Conservation (phyloP, 2,113 vertebrate species). For the Oxyruncus cristatus region DNA sequence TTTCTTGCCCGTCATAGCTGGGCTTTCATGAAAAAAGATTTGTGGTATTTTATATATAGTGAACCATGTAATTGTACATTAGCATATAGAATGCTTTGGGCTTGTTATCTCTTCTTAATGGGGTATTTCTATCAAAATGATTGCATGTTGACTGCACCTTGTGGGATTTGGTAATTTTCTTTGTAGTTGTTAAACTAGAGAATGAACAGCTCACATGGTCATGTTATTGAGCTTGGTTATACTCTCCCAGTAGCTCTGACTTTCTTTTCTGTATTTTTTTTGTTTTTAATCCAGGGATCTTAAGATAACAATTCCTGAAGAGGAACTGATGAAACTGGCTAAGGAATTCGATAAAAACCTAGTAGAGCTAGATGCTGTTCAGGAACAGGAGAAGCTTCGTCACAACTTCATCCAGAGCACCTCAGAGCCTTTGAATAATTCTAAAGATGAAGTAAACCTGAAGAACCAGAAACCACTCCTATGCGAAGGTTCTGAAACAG, state of each 20-base stretch:
- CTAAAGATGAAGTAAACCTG: neutral
- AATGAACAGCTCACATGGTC: neutral
- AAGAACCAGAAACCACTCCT: neutral
- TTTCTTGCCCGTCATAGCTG: neutral
- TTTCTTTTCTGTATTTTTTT: neutral
- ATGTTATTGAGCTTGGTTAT: neutral
- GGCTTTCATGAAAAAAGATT: neutral
- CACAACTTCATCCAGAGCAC: conserved; percentile 7
- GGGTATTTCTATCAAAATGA: neutral
- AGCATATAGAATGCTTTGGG: neutral
- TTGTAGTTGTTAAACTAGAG: neutral
- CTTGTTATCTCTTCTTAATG: neutral
- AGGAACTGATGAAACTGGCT: conserved; percentile 89
- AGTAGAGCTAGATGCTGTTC: conserved; percentile 79
- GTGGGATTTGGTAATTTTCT: neutral
- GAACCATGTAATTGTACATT: neutral
- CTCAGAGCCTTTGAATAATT: conserved; percentile 20
- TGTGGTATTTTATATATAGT: neutral
- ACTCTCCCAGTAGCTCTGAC: neutral
- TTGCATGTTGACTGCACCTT: neutral
- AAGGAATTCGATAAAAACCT: conserved; percentile 90
- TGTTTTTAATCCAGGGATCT: conserved; percentile 35
- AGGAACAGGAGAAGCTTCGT: conserved; percentile 60
- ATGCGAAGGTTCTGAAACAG: conserved; percentile 18
- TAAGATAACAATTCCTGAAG: conserved; percentile 80